Evolutionary conservation across 2,888 invertebrate genomes (phyloP).

Genomic region (Stegana nigrithorax): DNA sequence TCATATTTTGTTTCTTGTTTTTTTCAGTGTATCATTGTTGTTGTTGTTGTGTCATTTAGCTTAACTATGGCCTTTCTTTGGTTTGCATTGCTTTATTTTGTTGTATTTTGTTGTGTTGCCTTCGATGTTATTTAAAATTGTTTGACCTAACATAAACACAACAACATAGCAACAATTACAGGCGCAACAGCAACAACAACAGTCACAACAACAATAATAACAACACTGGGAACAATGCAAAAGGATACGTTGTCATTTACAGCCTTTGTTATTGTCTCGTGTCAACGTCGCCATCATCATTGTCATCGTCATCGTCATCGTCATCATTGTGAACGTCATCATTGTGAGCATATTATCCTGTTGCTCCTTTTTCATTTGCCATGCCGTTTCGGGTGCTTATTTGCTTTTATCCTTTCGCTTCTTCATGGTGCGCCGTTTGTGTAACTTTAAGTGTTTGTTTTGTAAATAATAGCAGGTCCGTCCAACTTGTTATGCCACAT

Average conservation of each 20-base stretch:
- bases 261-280: constrained; percentile 31
- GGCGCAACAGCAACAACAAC: no score
- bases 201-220: no score
- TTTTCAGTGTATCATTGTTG: not conserved
- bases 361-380: constrained; percentile 38
- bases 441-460: constrained; percentile 43
- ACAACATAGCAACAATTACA: no score
- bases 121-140: constrained; percentile 33
- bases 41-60: constrained; percentile 1
- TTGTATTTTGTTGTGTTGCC: not conserved
- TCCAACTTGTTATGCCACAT: constrained; percentile 21
- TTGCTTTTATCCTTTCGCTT: constrained; percentile 49
- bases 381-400: constrained; percentile 41
- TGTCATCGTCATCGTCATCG: not conserved
- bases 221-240: constrained; percentile 9
- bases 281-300: not conserved
- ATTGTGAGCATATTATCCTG: constrained; percentile 3
- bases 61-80: not conserved
- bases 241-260: constrained; percentile 21
- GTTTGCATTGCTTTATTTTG: not conserved
- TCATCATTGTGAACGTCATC: not conserved
- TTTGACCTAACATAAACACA: constrained; percentile 42
- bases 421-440: constrained; percentile 42
- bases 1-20: not conserved
- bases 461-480: constrained; percentile 41